Conservation (phyloP, 2,888 invertebrate genomes). For the Lithodes maja region DNA sequence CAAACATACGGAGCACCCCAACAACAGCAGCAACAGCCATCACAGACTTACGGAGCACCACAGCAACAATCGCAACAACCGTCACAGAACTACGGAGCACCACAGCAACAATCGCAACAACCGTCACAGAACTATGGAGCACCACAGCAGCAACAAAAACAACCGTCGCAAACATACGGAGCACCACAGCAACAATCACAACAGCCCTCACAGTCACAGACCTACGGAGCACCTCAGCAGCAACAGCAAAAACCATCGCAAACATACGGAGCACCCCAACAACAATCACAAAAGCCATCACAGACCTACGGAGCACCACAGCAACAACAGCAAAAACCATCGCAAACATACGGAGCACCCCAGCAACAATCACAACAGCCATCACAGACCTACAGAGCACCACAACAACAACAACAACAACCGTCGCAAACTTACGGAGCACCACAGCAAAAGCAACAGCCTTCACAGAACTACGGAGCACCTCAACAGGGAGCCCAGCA, state of each 20-base stretch:
- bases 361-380: slow-evolving; percentile 36
- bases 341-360: slow-evolving; percentile 47
- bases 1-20: slow-evolving; percentile 43
- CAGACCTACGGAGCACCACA: slow-evolving; percentile 46
- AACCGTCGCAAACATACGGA: slow-evolving; percentile 11
- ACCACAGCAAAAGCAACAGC: slow-evolving; percentile 38
- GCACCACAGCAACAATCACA: slow-evolving; percentile 1
- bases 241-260: neutral
- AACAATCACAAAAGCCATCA: slow-evolving; percentile 5
- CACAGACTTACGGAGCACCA: slow-evolving; percentile 16
- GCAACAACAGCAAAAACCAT: slow-evolving; percentile 47
- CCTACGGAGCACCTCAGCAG: slow-evolving; percentile 35
- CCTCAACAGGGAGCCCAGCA: slow-evolving; percentile 34
- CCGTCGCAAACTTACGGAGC: slow-evolving; percentile 42
- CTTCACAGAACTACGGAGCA: slow-evolving; percentile 42
- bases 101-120: slow-evolving; percentile 25
- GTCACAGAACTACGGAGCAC: slow-evolving; percentile 26
- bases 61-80: slow-evolving; percentile 20
- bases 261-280: slow-evolving; percentile 16
- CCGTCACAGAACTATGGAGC: slow-evolving; percentile 27
- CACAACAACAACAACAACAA: slow-evolving; percentile 28
- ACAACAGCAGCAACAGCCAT: slow-evolving; percentile 22
- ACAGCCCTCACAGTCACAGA: neutral
- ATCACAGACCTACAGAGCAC: slow-evolving; percentile 43
- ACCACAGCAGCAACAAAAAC: slow-evolving; percentile 29